phyloP scores from a whole-genome alignment of 2,888 invertebrate species.

The Syrphus vitripennis region DNA sequence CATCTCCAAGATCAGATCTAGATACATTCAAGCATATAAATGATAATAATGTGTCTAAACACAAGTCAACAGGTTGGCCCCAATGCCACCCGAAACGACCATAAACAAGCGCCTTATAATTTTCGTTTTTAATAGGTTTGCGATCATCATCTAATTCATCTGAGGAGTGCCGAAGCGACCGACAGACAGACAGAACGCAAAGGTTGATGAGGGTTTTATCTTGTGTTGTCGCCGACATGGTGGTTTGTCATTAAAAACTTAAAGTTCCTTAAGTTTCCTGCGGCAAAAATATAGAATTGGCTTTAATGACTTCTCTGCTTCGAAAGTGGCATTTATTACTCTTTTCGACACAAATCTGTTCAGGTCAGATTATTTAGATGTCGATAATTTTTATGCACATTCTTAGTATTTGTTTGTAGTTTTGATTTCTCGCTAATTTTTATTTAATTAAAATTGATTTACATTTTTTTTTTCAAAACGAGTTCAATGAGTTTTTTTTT shows the following conservation, averaged over 20 bases:
- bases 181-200: neutral
- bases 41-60: constrained; percentile 42
- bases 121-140: constrained; percentile 55
- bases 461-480: no score
- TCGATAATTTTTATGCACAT: no score
- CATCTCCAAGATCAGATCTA: neutral
- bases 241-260: constrained; percentile 28
- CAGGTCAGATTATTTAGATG: no score
- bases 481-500: no score
- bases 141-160: constrained; percentile 45
- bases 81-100: constrained; percentile 57
- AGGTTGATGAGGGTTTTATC: constrained; percentile 31
- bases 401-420: no score
- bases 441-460: no score
- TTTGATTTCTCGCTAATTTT: no score
- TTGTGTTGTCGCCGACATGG: neutral
- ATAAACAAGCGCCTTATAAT: constrained; percentile 66
- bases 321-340: constrained; percentile 62
- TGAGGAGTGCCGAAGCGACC: neutral
- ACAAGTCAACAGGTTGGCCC: constrained; percentile 32
- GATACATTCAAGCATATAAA: neutral
- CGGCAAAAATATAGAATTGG: constrained; percentile 22
- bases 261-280: constrained; percentile 11
- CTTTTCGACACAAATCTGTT: constrained; percentile 3
- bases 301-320: constrained; percentile 57